Conservation (phyloP, 1,140 invertebrate genomes). For the Megalonaias nervosa region DNA sequence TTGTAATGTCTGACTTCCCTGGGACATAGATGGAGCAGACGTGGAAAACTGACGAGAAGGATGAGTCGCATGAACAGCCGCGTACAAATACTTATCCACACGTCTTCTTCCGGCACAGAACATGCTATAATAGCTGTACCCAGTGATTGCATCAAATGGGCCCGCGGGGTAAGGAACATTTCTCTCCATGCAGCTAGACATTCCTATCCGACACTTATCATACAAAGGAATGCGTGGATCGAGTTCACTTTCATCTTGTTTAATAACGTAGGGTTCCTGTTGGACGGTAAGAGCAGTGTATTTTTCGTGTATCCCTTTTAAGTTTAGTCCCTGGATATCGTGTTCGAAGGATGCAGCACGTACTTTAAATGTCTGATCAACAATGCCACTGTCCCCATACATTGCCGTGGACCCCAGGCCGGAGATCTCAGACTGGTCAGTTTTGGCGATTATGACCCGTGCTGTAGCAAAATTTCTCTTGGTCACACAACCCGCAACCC, state of each 20-base stretch:
- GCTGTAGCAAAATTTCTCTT: no score
- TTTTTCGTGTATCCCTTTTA: constrained; percentile 39
- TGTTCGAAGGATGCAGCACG: constrained; percentile 23
- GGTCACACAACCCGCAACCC: no score
- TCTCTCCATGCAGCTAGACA: constrained; percentile 82
- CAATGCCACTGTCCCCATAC: not conserved
- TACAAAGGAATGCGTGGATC: constrained; percentile 17
- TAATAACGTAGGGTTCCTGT: not conserved
- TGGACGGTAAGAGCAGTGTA: constrained; percentile 6
- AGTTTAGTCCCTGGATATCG: constrained; percentile 39
- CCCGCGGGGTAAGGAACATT: constrained; percentile 82
- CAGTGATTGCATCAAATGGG: constrained; percentile 72
- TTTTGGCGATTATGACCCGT: no score
- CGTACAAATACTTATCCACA: constrained; percentile 80
- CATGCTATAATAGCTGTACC: constrained; percentile 78
- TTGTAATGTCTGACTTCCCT: constrained; percentile 9
- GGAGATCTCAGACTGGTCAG: no score
- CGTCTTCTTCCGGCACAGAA: constrained; percentile 75
- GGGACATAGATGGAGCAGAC: constrained; percentile 57
- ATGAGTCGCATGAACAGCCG: constrained; percentile 76
- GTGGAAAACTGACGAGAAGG: constrained; percentile 38
- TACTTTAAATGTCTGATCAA: constrained; percentile 2
- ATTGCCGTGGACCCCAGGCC: no score
- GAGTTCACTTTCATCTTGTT: not conserved
- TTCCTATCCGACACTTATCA: constrained; percentile 71